These are phyloP conservation scores for Tragelaphus oryx DNA, from an alignment of 2,797 vertebrate genomes.

Conservation along the genomic window DNA sequence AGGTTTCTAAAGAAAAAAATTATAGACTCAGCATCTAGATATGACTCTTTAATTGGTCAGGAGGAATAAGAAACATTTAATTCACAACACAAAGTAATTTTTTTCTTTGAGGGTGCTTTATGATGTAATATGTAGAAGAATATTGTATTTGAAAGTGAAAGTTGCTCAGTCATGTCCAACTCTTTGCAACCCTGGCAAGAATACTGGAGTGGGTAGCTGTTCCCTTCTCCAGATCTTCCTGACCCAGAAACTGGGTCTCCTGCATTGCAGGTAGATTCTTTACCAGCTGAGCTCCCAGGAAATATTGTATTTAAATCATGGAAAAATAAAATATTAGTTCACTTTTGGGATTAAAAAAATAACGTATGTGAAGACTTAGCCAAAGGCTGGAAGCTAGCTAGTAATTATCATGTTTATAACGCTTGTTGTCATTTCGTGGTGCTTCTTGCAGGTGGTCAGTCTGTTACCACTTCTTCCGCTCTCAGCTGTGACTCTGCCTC, in stretches of 20 bases:
- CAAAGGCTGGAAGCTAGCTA: not conserved
- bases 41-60: not conserved
- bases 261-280: not conserved
- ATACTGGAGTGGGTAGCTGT: not conserved
- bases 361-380: not conserved
- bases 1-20: not conserved
- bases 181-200: not conserved
- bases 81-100: not conserved
- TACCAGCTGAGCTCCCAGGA: not conserved
- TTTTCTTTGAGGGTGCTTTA: not conserved
- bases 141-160: not conserved
- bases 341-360: not conserved
- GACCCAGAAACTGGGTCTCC: not conserved
- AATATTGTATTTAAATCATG: not conserved
- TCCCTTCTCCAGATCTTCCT: not conserved
- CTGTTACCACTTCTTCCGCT: not conserved
- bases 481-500: not conserved
- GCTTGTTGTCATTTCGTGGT: not conserved
- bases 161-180: not conserved
- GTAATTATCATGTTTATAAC: not conserved
- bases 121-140: not conserved
- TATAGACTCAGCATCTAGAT: not conserved
- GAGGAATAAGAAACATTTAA: not conserved
- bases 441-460: too few species aligned
- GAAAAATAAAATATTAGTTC: not conserved